Evolutionary conservation across 2,888 invertebrate species (phyloP).

Genomic region (Trileptium ribeirensis): DNA sequence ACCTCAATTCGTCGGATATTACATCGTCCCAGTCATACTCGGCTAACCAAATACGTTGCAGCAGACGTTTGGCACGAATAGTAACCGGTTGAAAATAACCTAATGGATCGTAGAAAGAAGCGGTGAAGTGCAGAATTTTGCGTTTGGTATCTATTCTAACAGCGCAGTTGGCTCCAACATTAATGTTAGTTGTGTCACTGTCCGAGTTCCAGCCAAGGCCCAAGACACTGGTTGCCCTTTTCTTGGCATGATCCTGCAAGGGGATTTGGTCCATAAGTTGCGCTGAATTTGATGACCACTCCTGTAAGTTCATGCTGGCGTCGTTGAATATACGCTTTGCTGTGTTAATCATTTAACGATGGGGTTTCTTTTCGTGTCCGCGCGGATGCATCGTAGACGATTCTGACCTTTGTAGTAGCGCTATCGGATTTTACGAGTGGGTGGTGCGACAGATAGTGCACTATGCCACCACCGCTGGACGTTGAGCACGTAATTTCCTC

Average conservation of each 20-base stretch:
- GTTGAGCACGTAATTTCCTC: too few species aligned
- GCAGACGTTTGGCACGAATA: slow-evolving; percentile 34
- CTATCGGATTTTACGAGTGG: slow-evolving; percentile 27
- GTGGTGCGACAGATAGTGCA: slow-evolving; percentile 35
- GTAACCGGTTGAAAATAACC: slow-evolving; percentile 31
- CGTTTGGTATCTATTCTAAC: too few species aligned
- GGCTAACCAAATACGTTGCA: slow-evolving; percentile 40
- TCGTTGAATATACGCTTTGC: slow-evolving; percentile 22
- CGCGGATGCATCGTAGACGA: slow-evolving; percentile 39
- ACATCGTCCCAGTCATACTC: slow-evolving; percentile 40
- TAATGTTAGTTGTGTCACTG: neutral
- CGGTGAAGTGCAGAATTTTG: too few species aligned
- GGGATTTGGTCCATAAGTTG: neutral
- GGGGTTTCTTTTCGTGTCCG: slow-evolving; percentile 9
- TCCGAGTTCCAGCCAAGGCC: slow-evolving; percentile 12
- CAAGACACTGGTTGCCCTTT: slow-evolving; percentile 4
- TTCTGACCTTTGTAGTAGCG: slow-evolving; percentile 33
- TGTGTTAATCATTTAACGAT: slow-evolving; percentile 34
- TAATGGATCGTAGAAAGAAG: slow-evolving; percentile 37
- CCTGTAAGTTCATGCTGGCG: slow-evolving; percentile 18
- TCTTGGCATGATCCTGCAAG: neutral
- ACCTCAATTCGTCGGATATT: too few species aligned
- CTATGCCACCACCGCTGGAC: too few species aligned
- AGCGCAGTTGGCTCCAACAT: neutral
- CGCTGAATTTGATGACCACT: slow-evolving; percentile 15